Conservation (phyloP, 2,888 invertebrate species). For the Minunthozetes semirufus region DNA sequence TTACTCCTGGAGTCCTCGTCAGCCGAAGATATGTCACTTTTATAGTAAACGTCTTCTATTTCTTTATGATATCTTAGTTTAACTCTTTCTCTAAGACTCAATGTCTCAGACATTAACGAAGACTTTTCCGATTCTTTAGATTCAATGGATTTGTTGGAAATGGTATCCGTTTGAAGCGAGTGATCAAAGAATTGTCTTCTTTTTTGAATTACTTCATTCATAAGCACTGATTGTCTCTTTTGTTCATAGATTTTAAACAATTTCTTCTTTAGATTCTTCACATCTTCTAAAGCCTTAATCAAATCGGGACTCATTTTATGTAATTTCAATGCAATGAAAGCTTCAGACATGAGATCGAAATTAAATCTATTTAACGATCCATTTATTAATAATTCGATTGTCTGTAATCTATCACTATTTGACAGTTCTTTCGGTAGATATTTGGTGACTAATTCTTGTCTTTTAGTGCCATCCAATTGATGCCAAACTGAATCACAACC, state of each 20-base stretch:
- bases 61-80: not conserved
- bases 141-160: not conserved
- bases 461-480: constrained; percentile 18
- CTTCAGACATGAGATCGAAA: constrained; percentile 11
- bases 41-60: not conserved
- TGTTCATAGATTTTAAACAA: constrained; percentile 28
- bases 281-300: constrained; percentile 23
- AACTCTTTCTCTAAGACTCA: constrained; percentile 20
- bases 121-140: not conserved
- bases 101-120: not conserved
- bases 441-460: constrained; percentile 27
- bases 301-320: constrained; percentile 31
- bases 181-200: constrained; percentile 15
- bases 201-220: constrained; percentile 24
- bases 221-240: constrained; percentile 26
- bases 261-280: constrained; percentile 21
- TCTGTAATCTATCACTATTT: constrained; percentile 15
- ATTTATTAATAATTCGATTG: constrained; percentile 17
- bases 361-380: constrained; percentile 28
- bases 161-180: constrained; percentile 8
- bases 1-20: not conserved
- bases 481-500: constrained; percentile 17
- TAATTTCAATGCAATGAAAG: constrained; percentile 12
- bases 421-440: constrained; percentile 26
- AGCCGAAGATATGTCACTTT: not conserved